Base-by-base conservation (phyloP, 2,888 invertebrate genomes). In the Exocentrus adspersus region DNA sequence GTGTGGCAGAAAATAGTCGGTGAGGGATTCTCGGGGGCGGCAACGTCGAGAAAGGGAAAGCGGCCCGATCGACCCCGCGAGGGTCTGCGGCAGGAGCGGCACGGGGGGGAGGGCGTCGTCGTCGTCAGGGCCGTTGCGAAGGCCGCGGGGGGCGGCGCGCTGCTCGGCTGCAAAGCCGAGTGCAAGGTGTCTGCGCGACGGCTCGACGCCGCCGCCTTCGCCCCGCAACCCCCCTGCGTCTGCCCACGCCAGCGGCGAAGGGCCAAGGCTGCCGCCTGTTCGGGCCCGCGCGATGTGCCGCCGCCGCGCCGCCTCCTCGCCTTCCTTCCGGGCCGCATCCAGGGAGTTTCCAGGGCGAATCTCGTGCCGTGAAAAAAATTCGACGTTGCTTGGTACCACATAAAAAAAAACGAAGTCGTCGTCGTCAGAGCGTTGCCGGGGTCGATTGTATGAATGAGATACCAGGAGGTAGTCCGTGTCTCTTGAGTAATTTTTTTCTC, bases 131-230 rank as follows among this genome's bases (percentile, higher is more conserved):
- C 60, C 72, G 62, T 37, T 37, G 37, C 67, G 73, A 71, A 67
- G 70, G 75, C 68, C 81, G 56, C 79, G 78, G 30, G 81, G 81
- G 65, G 75, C 68, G 75, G 73, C 67, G 72, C 71, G 68, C 1
- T 80, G 79, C 32, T n/a, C 80, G 79, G 62, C 84, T 68, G 76
- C 75, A 75, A 71, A 73, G 72, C 74, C 68, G 74, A 84, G 84
- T 57, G 84, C 86, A 71, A 85, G 84, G 80, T 84, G 83, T 82
- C 85, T 84, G 79, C 85, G 80, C 81, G 80, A 80, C 67, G 63
- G 64, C 67, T 69, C 65, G 67, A 67, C 69, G 64, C 63, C 51
- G 51, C 51, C 53, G 50, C 57, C 58, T 51, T 42, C 57, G 30
- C 28, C 52, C 50, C 56, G 57, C 62, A 37, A 24, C 51, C 58